Evolutionary conservation across 2,888 invertebrate genomes (phyloP).

Genomic region (Harpalus rufipes): DNA sequence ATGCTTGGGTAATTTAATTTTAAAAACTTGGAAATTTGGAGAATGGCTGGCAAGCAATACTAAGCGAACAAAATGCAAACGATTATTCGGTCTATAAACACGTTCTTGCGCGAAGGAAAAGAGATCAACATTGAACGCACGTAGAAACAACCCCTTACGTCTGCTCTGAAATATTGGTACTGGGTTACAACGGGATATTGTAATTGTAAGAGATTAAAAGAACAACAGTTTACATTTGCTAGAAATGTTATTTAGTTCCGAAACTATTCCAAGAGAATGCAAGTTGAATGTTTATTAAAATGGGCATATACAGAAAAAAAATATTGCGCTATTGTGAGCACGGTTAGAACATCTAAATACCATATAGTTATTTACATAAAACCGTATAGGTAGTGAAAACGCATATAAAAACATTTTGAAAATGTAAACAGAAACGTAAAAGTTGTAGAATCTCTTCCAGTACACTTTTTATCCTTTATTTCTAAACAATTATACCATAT

Average conservation of each 20-base stretch:
- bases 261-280: background rate
- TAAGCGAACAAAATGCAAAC: conserved; percentile 52
- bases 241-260: background rate
- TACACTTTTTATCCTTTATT: too few relatives aligned
- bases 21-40: conserved; percentile 48
- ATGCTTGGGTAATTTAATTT: conserved; percentile 53
- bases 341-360: too few relatives aligned
- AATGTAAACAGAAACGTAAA: too few relatives aligned
- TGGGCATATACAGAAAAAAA: background rate
- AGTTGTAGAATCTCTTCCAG: too few relatives aligned
- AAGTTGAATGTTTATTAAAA: background rate
- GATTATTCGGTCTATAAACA: conserved; percentile 60
- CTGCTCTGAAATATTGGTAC: background rate
- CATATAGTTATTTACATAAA: too few relatives aligned
- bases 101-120: conserved; percentile 41
- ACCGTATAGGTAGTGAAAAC: too few relatives aligned
- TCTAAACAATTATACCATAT: too few relatives aligned
- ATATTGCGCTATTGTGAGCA: background rate
- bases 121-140: conserved; percentile 55
- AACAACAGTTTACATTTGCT: background rate
- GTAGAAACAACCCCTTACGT: background rate
- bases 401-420: too few relatives aligned
- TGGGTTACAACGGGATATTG: conserved; percentile 1
- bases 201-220: conserved; percentile 36
- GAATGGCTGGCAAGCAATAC: conserved; percentile 29